Base-by-base conservation (phyloP, 2,797 vertebrate genomes). In the Antrozous pallidus region DNA sequence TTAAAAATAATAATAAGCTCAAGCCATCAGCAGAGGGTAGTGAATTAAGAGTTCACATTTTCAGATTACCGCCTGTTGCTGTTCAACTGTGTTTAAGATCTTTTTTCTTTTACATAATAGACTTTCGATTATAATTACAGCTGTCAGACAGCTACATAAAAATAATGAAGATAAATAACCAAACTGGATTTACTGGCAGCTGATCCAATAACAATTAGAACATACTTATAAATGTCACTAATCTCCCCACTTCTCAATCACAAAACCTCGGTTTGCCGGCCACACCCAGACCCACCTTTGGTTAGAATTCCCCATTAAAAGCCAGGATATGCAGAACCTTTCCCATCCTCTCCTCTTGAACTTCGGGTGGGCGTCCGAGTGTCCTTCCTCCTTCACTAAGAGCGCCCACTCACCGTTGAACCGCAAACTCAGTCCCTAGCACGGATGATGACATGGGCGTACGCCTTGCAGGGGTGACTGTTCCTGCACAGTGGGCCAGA, bases 1-100 rank as follows among this genome's bases (percentile, higher is more conserved):
- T 75, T 51, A 65, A 94, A 94, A 95, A 86, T 42, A 81, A 70
- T 58, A 81, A 93, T 94, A 85, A 74, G 75, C 11, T 26, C 36
- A 83, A 71, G 28, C 63, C 38, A 63, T 38, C 33, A 22, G 16
- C 33, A 65, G 28, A 90, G 18, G 24, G 8, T 26, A 61, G 38
- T n/a, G 5, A 17, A 33, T 51, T 75, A 77, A 77, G 24, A 58
- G 49, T 67, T 83, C n/a, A n/a, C 24, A 77, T 24, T 74, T 73
- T 10, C 20, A 56, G 49, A 74, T 89, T 80, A 79, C 77, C 54
- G 38, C 83, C 31, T 31, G 22, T 47, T 13, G 4, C 58, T 73
- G 14, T n/a, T 80, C 42, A 5, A 45, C 26, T 80, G 42, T 91
- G 56, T 74, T 91, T 89, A 56, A 58, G 47, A 49, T 75, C 24